These are phyloP conservation scores for Cheumatopsyche charites DNA, from an alignment of 1,140 invertebrate genomes.

Conservation along the genomic window DNA sequence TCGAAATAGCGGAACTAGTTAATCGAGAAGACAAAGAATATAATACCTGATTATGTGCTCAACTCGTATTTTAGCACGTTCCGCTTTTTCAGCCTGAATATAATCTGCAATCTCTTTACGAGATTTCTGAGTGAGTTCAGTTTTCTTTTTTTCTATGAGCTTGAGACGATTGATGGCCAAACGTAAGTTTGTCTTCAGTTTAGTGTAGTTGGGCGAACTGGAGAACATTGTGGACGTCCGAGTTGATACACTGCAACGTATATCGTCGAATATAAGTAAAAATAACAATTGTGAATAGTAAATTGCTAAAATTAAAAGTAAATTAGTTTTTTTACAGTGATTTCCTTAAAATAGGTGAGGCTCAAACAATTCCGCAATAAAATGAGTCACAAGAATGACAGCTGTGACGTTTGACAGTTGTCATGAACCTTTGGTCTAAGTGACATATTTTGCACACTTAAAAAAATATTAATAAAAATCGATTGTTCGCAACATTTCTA, in stretches of 20 bases:
- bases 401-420: constrained; percentile 13
- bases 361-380: neutral
- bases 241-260: neutral
- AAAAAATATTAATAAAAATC: too few relatives aligned
- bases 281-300: too few relatives aligned
- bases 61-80: constrained; percentile 94
- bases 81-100: constrained; percentile 86
- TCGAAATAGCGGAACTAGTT: too few relatives aligned
- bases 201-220: constrained; percentile 87
- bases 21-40: too few relatives aligned
- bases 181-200: constrained; percentile 95
- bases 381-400: constrained; percentile 8
- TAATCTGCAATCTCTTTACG: constrained; percentile 98
- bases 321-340: too few relatives aligned
- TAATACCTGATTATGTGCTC: constrained; percentile 96
- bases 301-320: too few relatives aligned
- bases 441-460: too few relatives aligned
- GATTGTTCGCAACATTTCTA: too few relatives aligned
- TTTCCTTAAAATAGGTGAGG: neutral
- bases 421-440: constrained; percentile 9
- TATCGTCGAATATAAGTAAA: neutral
- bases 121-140: constrained; percentile 93
- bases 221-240: constrained; percentile 74
- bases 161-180: constrained; percentile 93
- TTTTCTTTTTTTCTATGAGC: constrained; percentile 97